A percentile compares a stretch with the other conserved stretches of the same genome.
These are phyloP conservation scores for Tragulus kanchil DNA, from an alignment of 2,113 vertebrate genomes.

Conservation along the genomic window DNA sequence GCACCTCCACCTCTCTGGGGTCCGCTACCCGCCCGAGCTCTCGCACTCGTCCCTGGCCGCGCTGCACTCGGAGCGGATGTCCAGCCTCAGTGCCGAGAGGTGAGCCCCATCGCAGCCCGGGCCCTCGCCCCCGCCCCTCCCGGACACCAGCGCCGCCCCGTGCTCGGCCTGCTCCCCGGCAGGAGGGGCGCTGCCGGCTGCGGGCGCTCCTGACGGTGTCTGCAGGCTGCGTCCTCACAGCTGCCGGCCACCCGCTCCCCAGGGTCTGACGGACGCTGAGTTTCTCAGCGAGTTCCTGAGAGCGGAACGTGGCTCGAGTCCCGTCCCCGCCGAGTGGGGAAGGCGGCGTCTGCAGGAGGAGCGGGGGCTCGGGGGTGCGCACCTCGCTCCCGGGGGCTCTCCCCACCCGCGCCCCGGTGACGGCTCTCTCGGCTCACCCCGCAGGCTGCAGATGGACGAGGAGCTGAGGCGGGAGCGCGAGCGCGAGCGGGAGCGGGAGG, in stretches of 20 bases:
- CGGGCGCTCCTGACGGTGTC: conserved; percentile 71
- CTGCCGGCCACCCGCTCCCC: background rate
- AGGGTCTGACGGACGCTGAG: background rate
- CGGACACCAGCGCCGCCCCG: accelerated
- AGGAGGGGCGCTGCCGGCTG: conserved; percentile 82
- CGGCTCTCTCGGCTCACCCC: background rate
- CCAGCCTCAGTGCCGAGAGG: conserved; percentile 89
- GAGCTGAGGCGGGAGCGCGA: conserved; percentile 93
- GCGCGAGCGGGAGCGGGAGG: conserved; percentile 91
- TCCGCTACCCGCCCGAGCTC: conserved; percentile 96
- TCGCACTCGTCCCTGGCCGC: conserved; percentile 95
- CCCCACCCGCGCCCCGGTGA: accelerated
- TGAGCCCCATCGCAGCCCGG: background rate
- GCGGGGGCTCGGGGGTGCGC: background rate
- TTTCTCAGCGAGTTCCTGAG: accelerated
- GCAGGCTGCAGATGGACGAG: conserved; percentile 97
- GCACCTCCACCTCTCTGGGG: conserved; percentile 96
- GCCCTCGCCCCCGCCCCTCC: accelerated
- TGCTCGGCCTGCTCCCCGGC: accelerated
- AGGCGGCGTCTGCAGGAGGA: background rate
- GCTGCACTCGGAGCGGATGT: conserved; percentile 95
- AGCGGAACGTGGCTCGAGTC: background rate
- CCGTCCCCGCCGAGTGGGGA: accelerated
- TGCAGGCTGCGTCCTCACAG: background rate
- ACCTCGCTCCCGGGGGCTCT: accelerated